A percentile compares a stretch with the other conserved stretches of the same genome.
These are phyloP conservation scores for Ips typographus DNA, from an alignment of 1,140 invertebrate genomes.

Conservation along the genomic window DNA sequence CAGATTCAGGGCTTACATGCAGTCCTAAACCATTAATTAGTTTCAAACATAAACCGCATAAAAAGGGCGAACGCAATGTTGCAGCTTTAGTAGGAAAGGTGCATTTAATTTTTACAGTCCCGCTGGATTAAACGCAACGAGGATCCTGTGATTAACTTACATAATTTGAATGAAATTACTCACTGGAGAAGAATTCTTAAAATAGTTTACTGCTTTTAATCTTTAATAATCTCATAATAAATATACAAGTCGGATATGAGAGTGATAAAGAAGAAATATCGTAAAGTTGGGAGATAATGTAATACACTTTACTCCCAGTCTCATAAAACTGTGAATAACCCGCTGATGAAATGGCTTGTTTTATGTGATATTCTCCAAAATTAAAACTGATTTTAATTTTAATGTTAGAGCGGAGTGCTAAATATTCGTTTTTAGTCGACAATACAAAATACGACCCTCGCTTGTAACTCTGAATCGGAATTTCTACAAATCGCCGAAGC, in stretches of 20 bases:
- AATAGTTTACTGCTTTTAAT: slow-evolving; percentile 19
- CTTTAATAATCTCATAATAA: slow-evolving; percentile 16
- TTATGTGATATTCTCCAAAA: slow-evolving; percentile 1
- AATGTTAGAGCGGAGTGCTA: neutral
- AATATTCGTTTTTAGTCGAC: neutral
- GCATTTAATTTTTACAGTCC: too few relatives aligned
- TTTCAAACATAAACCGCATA: neutral
- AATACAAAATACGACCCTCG: slow-evolving; percentile 14
- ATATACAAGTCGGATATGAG: slow-evolving; percentile 12
- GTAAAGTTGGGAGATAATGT: slow-evolving; percentile 18
- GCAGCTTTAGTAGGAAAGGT: too few relatives aligned
- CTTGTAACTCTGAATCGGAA: slow-evolving; percentile 12
- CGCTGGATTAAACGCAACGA: too few relatives aligned
- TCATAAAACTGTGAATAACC: slow-evolving; percentile 13
- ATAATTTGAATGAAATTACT: too few relatives aligned
- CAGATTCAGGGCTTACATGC: neutral
- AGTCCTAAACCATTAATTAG: neutral
- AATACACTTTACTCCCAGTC: neutral
- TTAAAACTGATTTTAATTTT: too few relatives aligned
- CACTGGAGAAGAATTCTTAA: slow-evolving; percentile 3
- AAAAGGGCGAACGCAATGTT: neutral
- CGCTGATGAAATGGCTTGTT: slow-evolving; percentile 5
- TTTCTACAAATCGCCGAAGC: slow-evolving; percentile 26
- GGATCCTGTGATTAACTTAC: too few relatives aligned
- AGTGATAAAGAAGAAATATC: slow-evolving; percentile 20